Evolutionary conservation across 2,888 invertebrate genomes (phyloP), one percentile per base, ranked within the genome.

Genomic region (Phania funesta): DNA sequence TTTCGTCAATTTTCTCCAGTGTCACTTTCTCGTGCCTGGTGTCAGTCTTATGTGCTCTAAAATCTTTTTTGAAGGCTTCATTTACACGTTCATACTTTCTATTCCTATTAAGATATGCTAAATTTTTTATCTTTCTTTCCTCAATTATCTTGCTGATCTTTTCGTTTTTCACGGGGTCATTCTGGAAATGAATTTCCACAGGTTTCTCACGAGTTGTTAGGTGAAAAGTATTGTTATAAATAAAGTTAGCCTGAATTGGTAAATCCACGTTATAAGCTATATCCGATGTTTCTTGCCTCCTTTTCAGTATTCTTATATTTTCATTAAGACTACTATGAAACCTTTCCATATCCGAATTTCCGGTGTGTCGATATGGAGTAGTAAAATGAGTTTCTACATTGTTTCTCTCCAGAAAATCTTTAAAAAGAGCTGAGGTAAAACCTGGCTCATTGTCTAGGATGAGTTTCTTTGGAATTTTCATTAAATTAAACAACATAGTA

Each of bases 21-120:
- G 29, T 62, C 18, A 44, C 44, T 29, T 46, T 62, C n/a, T 29
- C 18, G 29, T 58, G 38, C 18, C 22, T 58, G 8, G 38, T 58
- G 16, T 58, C 58, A 3, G 38, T 58, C 8, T 58, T 58, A 3
- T 58, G 58, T 58, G 58, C 58, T n/a, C 38, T 58, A 38, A 38
- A 58, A 13, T 35, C 56, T 22, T 56, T 56, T 16, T 56, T 56
- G n/a, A 56, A 56, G 5, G 1, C 2, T 35, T 38, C 58, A 22
- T 58, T 58, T 3, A 58, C 58, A 11, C 16, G 9, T 58, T 58
- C 38, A n/a, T 58, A 38, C 11, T 22, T 58, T 11, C 22, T 18
- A 58, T 38, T 38, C 41, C n/a, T 58, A 16, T 58, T 58, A n/a
- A 58, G 38, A 9, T 58, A 58, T 38, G 38, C 58, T 8, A 38